These are phyloP conservation scores for Palaemon carinicauda DNA, from an alignment of 1,140 invertebrate genomes.

Conservation along the genomic window DNA sequence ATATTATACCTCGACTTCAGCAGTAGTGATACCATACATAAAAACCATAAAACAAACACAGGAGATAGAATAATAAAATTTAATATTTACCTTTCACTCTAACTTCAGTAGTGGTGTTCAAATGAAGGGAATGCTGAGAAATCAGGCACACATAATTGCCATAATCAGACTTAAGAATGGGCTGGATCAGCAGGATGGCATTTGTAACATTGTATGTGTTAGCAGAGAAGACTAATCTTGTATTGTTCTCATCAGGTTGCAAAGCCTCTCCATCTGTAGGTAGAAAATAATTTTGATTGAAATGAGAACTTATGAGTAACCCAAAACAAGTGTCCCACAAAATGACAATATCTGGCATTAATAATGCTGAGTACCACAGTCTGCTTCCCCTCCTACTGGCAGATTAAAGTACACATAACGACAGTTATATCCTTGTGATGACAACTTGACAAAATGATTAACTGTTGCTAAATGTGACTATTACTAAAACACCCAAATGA, in stretches of 20 bases:
- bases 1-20: too few species aligned
- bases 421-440: too few species aligned
- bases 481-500: too few species aligned
- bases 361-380: too few species aligned
- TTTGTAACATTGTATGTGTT: slow-evolving; percentile 22
- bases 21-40: neutral
- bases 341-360: too few species aligned
- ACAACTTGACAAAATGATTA: too few species aligned
- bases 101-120: slow-evolving; percentile 44
- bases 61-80: neutral
- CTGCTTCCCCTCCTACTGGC: too few species aligned
- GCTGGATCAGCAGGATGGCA: slow-evolving; percentile 31
- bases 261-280: slow-evolving; percentile 33
- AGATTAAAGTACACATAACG: too few species aligned
- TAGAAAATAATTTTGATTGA: neutral
- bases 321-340: too few species aligned
- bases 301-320: neutral
- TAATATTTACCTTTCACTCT: slow-evolving; percentile 33
- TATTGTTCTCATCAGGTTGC: slow-evolving; percentile 5
- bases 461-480: too few species aligned
- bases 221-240: slow-evolving; percentile 22
- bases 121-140: slow-evolving; percentile 13
- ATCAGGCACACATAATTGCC: slow-evolving; percentile 36
- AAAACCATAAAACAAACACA: neutral
- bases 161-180: slow-evolving; percentile 17